Evolutionary conservation across 2,113 vertebrate species (phyloP).

Genomic region (sheep (Ovis aries)): DNA sequence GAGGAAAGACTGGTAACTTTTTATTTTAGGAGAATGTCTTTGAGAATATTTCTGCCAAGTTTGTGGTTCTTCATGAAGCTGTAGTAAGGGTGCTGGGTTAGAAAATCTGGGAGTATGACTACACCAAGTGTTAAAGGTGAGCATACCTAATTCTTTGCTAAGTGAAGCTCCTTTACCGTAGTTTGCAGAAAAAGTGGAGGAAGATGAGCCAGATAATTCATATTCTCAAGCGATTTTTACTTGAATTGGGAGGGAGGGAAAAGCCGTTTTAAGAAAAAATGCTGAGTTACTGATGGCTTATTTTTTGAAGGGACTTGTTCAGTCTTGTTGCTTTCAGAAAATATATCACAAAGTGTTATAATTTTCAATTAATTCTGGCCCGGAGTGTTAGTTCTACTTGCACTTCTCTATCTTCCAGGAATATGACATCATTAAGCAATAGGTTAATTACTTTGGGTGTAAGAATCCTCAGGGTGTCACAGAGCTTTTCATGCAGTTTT

Average conservation of each 20-base stretch:
- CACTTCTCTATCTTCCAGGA: conserved; percentile 26
- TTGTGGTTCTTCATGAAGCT: conserved; percentile 3
- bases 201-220: not conserved
- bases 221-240: not conserved
- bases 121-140: not conserved
- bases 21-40: conserved; percentile 5
- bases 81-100: not conserved
- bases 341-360: not conserved
- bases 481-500: conserved; percentile 22
- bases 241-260: conserved; percentile 20
- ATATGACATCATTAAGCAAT: conserved; percentile 46
- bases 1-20: not conserved
- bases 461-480: not conserved
- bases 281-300: conserved; percentile 5
- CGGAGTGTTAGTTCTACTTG: conserved; percentile 13
- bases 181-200: not conserved
- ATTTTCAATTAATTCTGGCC: conserved; percentile 49
- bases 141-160: not conserved
- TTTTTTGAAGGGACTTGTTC: conserved; percentile 34
- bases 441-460: conserved; percentile 6
- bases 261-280: not conserved
- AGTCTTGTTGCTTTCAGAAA: conserved; percentile 45
- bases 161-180: not conserved
- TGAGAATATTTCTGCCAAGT: not conserved
- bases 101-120: not conserved